phyloP scores from a whole-genome alignment of 2,888 invertebrate species.

The Drosophila ustulata region DNA sequence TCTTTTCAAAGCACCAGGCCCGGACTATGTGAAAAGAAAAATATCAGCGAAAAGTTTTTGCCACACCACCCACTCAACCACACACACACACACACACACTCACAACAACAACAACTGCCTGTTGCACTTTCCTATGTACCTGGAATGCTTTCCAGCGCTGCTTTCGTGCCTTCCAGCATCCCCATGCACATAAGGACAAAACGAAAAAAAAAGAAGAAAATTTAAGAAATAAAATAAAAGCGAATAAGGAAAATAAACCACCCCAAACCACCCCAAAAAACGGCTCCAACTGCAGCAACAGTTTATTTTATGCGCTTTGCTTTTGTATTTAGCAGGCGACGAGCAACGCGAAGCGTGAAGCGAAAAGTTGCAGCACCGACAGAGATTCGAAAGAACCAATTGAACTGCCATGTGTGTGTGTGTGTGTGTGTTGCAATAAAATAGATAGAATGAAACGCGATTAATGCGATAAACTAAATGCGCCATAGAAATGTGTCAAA shows the following conservation, averaged over 20 bases:
- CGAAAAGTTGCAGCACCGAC: too few species aligned
- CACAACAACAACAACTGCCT: conserved; percentile 70
- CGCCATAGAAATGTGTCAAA: conserved; percentile 22
- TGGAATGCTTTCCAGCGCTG: conserved; percentile 55
- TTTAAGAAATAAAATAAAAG: conserved; percentile 69
- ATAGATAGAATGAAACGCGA: background rate
- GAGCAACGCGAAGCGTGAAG: background rate
- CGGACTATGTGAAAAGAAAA: conserved; percentile 25
- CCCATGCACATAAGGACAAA: conserved; percentile 21
- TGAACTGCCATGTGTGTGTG: background rate
- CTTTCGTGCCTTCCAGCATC: conserved; percentile 50
- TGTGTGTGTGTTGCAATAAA: conserved; percentile 2
- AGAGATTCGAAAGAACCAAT: conserved; percentile 7
- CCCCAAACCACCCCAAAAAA: conserved; percentile 31
- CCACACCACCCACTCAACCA: conserved; percentile 18
- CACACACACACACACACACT: conserved; percentile 15
- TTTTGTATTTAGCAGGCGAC: conserved; percentile 35
- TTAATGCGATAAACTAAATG: conserved; percentile 9
- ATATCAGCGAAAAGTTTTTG: conserved; percentile 47
- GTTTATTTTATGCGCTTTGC: conserved; percentile 60
- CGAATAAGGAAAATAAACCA: conserved; percentile 13
- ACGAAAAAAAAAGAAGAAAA: conserved; percentile 37
- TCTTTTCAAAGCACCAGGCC: conserved; percentile 1
- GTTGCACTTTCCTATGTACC: conserved; percentile 75
- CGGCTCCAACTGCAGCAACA: conserved; percentile 46